phyloP scores from a whole-genome alignment of 92 coral and sea anemone species.

The Palythoa grandiflora region DNA sequence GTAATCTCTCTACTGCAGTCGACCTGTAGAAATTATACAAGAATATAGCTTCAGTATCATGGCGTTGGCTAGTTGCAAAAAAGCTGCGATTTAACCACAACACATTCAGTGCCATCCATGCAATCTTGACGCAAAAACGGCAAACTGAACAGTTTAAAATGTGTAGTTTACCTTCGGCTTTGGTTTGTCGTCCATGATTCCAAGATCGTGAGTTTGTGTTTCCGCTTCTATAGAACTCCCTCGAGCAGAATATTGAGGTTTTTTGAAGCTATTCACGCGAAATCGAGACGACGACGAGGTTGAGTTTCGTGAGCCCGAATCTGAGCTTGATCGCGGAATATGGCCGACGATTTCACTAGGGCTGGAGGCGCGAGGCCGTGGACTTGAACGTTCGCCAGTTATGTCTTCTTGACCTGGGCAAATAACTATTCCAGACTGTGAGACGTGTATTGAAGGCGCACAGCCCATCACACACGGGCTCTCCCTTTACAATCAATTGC shows the following conservation, averaged over 20 bases:
- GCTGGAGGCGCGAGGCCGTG: conserved; percentile 95
- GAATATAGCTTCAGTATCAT: conserved; percentile 14
- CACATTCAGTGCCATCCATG: not conserved
- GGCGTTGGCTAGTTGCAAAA: conserved; percentile 38
- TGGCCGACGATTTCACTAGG: conserved; percentile 99
- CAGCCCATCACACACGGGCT: conserved; percentile 91
- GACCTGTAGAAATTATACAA: conserved; percentile 68
- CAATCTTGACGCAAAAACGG: conserved; percentile 50
- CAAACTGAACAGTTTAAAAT: conserved; percentile 22
- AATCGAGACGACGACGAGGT: conserved; percentile 92
- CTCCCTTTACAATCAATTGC: conserved; percentile 41
- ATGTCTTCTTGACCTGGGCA: conserved; percentile 78
- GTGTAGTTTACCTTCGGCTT: conserved; percentile 77
- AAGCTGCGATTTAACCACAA: not conserved
- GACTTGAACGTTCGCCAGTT: conserved; percentile 94
- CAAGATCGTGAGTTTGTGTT: conserved; percentile 90
- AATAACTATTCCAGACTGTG: conserved; percentile 96
- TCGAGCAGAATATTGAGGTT: conserved; percentile 85
- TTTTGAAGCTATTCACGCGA: conserved; percentile 86
- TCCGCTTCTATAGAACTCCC: conserved; percentile 98
- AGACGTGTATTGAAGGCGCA: conserved; percentile 99
- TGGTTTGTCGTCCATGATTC: conserved; percentile 87
- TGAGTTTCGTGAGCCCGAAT: conserved; percentile 93
- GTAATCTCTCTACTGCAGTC: conserved; percentile 84
- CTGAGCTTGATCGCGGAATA: conserved; percentile 93